A percentile compares a stretch with the other conserved stretches of the same genome.
phyloP scores from a whole-genome alignment of 2,888 invertebrate species.

The Xanthorhoe spadicearia region DNA sequence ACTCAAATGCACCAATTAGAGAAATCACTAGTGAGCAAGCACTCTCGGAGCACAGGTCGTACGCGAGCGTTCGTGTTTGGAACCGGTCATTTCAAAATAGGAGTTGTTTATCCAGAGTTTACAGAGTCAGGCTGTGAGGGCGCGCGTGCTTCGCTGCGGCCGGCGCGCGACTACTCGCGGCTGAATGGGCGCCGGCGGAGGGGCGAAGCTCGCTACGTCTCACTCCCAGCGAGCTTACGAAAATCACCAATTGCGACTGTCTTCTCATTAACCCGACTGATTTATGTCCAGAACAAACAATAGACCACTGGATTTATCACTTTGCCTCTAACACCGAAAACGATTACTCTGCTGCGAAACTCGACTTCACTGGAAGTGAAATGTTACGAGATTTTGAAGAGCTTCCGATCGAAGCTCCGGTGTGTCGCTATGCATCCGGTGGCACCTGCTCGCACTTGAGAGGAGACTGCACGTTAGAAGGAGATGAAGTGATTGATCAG shows the following conservation, averaged over 20 bases:
- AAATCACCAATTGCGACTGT: conserved; percentile 79
- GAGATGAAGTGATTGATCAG: conserved; percentile 81
- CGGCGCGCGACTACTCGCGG: conserved; percentile 79
- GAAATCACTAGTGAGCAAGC: conserved; percentile 74
- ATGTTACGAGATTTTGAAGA: conserved; percentile 67
- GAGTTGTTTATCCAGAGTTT: conserved; percentile 63
- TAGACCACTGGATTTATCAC: conserved; percentile 49
- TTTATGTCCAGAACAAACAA: conserved; percentile 40
- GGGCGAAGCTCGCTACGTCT: conserved; percentile 79
- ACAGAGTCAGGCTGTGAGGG: conserved; percentile 63
- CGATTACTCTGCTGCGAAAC: conserved; percentile 32
- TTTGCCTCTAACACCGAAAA: conserved; percentile 20
- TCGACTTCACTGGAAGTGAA: conserved; percentile 53
- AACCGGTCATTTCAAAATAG: conserved; percentile 73
- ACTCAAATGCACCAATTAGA: conserved; percentile 79
- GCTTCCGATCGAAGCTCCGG: conserved; percentile 76
- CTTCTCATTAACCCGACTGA: conserved; percentile 65
- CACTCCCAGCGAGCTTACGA: conserved; percentile 81
- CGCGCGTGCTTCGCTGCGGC: conserved; percentile 81
- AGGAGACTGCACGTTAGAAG: conserved; percentile 77
- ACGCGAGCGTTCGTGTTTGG: conserved; percentile 65
- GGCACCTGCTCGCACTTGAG: conserved; percentile 82
- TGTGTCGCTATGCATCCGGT: conserved; percentile 76
- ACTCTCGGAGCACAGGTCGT: conserved; percentile 68
- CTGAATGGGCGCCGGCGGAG: conserved; percentile 80